Evolutionary conservation across 1,140 invertebrate genomes (phyloP).

Genomic region (Metopolophium dirhodum): DNA sequence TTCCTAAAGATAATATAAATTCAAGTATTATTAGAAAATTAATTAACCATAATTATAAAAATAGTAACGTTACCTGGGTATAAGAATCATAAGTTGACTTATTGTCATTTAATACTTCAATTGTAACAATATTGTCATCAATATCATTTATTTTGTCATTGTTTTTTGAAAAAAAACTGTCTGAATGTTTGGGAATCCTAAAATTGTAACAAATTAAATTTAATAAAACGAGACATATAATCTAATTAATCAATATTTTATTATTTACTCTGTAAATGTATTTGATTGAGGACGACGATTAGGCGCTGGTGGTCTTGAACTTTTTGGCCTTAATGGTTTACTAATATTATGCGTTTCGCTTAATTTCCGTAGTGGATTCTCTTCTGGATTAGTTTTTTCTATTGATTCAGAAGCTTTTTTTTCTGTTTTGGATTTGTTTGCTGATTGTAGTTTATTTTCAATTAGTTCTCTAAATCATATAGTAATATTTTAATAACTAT

Average conservation of each 20-base stretch:
- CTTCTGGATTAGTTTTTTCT: slow-evolving; percentile 64
- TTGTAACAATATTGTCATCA: slow-evolving; percentile 51
- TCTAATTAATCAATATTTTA: not conserved
- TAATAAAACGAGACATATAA: not conserved
- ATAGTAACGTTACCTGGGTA: slow-evolving; percentile 15
- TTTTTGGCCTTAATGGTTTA: slow-evolving; percentile 49
- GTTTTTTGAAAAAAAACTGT: slow-evolving; percentile 48
- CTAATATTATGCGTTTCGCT: slow-evolving; percentile 20
- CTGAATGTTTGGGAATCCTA: slow-evolving; percentile 46
- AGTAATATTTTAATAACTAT: not conserved
- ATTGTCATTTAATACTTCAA: slow-evolving; percentile 31
- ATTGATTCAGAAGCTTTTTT: slow-evolving; percentile 57
- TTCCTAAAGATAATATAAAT: slow-evolving; percentile 40
- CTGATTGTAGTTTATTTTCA: not conserved
- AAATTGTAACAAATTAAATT: not conserved
- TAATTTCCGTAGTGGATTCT: slow-evolving; percentile 63
- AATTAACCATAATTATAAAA: not conserved
- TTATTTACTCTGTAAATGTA: slow-evolving; percentile 33
- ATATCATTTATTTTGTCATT: slow-evolving; percentile 40
- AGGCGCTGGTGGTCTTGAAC: slow-evolving; percentile 46
- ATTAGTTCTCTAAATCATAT: slow-evolving; percentile 2
- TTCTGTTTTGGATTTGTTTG: slow-evolving; percentile 41
- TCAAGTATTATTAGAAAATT: not conserved
- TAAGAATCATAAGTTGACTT: slow-evolving; percentile 26
- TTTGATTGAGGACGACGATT: slow-evolving; percentile 43